A percentile compares a stretch with the other conserved stretches of the same genome.
Conservation (phyloP, 1,140 invertebrate species). For the Brachionus asplanchnoidis region DNA sequence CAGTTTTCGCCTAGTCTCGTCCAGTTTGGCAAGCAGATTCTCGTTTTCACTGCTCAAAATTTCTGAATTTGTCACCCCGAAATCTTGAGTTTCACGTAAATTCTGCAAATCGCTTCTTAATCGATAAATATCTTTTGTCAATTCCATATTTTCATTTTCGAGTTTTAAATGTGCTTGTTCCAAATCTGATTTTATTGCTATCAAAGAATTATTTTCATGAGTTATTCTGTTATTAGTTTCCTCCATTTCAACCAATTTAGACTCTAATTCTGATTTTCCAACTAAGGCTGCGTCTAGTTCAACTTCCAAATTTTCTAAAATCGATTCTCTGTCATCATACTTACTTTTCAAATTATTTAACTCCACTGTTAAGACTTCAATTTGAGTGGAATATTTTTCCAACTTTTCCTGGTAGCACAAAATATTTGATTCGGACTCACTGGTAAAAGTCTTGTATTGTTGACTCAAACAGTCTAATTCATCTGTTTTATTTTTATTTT, state of each 20-base stretch:
- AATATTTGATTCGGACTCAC: background rate
- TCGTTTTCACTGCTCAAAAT: background rate
- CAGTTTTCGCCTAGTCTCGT: background rate
- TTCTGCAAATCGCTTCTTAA: background rate
- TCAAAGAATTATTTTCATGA: background rate
- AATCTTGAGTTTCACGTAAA: background rate
- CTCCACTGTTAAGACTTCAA: background rate
- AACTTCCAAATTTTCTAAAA: background rate
- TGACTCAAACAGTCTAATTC: background rate
- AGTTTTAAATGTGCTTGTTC: background rate
- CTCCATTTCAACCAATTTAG: background rate
- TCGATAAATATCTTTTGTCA: background rate
- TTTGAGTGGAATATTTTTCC: background rate
- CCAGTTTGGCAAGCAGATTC: background rate
- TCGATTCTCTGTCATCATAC: background rate
- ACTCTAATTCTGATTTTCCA: background rate
- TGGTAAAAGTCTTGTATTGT: background rate
- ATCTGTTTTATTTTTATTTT: background rate
- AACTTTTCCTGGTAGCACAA: background rate
- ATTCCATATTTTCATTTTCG: background rate
- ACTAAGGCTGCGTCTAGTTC: background rate
- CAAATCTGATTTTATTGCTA: background rate
- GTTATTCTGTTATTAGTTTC: background rate
- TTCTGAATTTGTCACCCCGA: background rate
- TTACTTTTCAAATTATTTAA: background rate